Base-by-base conservation (phyloP, 2,888 invertebrate species). In the Lissocephala sabroskyi region DNA sequence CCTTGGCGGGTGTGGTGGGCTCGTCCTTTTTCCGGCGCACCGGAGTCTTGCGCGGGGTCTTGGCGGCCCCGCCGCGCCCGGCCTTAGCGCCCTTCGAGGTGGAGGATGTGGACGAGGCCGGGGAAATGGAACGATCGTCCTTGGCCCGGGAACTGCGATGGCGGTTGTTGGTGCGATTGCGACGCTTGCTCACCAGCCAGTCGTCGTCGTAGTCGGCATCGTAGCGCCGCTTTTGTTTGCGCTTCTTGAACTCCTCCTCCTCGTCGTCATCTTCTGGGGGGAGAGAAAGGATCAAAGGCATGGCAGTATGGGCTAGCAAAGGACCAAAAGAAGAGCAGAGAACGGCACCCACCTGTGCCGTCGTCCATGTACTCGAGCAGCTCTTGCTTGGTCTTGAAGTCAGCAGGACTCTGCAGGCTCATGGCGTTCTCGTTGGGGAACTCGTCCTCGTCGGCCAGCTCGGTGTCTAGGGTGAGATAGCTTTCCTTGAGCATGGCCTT, bases 191-290 rank as follows among this genome's bases (percentile, higher is more conserved):
- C 13, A 75, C 75, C 55, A 79, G 74, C 85, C 85, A 85, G 65
- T 85, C 85, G 56, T 85, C 84, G 64, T 85, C 85, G 56, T 84
- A 84, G 54, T 85, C 85, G 40, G 83, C 80, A 55, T 84, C 82
- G 40, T 77, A 79, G 62, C 77, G 82, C 47, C 83, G 80, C 73
- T 82, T 82, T 46, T 79, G 79, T 49, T 74, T 78, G 39, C 82
- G 79, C 41, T 79, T 79, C 56, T 80, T 81, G 35, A 81, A 80
- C 37, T 82, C 82, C 50, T 83, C 83, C 56, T 83, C 84, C 41
- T 83, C 84, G 47, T 83, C 83, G 46, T 79, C 82, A 35, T 82
- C 84, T 43, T 67, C 65, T 75, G 42, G 19, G 13, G 33, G 32
- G 3, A 49, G 18, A 48, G 33, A 42, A 29, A 29, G 13, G 33